Evolutionary conservation across 2,888 invertebrate genomes (phyloP).

Genomic region (Seira ritae): DNA sequence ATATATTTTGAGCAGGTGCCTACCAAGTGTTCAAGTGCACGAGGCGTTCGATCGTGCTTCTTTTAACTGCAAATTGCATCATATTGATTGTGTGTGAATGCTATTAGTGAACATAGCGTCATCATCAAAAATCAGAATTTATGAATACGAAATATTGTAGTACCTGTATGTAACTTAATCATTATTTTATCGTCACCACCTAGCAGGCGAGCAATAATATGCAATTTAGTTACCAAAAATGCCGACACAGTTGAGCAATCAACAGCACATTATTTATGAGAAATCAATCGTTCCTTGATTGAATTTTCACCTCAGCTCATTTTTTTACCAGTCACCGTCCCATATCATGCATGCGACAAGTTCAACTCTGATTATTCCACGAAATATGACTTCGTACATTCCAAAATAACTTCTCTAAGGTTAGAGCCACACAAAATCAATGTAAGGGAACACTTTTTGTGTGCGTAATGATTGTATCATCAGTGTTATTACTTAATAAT

Average conservation of each 20-base stretch:
- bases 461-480: background rate
- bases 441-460: background rate
- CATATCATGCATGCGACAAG: background rate
- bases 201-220: slow-evolving; percentile 13
- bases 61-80: background rate
- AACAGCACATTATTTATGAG: slow-evolving; percentile 11
- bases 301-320: slow-evolving; percentile 28
- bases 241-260: slow-evolving; percentile 34
- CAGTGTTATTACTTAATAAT: too few relatives aligned
- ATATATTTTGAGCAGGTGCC: slow-evolving; percentile 30
- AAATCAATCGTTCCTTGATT: slow-evolving; percentile 36
- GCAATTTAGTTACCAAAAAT: slow-evolving; percentile 19
- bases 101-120: background rate
- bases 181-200: slow-evolving; percentile 25
- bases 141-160: background rate
- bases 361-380: background rate
- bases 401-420: background rate
- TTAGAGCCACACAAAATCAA: background rate
- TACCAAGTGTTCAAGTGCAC: background rate
- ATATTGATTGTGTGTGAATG: background rate
- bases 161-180: slow-evolving; percentile 34
- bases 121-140: background rate
- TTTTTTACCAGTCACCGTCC: background rate
- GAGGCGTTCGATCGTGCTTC: background rate
- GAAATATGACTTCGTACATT: background rate